Percentiles rank a stretch among this genome's conserved stretches.
Conservation (phyloP, 2,888 invertebrate genomes). For the Acholoe squamosa region DNA sequence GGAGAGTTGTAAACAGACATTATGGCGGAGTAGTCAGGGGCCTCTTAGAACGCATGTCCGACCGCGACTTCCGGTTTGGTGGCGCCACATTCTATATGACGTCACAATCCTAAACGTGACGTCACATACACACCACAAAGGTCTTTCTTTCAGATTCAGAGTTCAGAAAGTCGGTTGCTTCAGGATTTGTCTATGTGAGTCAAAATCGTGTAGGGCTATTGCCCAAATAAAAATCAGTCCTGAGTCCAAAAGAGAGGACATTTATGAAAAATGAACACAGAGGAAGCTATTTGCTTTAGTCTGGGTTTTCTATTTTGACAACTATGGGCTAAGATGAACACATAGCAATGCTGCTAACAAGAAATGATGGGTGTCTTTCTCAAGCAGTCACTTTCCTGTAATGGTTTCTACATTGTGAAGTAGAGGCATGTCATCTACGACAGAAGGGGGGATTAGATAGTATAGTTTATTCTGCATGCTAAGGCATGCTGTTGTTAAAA, state of each 20-base stretch:
- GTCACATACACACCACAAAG: conserved; percentile 30
- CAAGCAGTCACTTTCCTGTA: background rate
- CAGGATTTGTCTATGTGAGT: background rate
- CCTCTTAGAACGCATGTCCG: conserved; percentile 58
- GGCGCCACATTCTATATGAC: conserved; percentile 44
- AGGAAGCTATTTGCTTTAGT: background rate
- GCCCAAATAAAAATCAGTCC: background rate
- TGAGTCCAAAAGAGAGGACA: background rate
- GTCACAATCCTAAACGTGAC: conserved; percentile 15
- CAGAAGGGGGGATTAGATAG: background rate
- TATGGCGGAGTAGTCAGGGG: conserved; percentile 55
- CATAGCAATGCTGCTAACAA: background rate
- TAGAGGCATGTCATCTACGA: conserved; percentile 46
- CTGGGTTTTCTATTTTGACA: conserved; percentile 22
- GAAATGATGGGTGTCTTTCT: conserved; percentile 1
- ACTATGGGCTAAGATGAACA: background rate
- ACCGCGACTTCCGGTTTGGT: conserved; percentile 37
- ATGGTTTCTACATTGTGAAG: conserved; percentile 24
- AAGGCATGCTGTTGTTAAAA: conserved; percentile 3
- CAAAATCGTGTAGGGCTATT: background rate
- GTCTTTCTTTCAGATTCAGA: conserved; percentile 5
- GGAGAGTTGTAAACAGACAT: background rate
- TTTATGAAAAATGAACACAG: background rate
- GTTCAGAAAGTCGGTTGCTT: background rate
- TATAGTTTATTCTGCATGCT: conserved; percentile 30